A percentile compares a stretch with the other conserved stretches of the same genome.
Conservation (phyloP, 2,888 invertebrate genomes). For the Pristionchus japonicus region DNA sequence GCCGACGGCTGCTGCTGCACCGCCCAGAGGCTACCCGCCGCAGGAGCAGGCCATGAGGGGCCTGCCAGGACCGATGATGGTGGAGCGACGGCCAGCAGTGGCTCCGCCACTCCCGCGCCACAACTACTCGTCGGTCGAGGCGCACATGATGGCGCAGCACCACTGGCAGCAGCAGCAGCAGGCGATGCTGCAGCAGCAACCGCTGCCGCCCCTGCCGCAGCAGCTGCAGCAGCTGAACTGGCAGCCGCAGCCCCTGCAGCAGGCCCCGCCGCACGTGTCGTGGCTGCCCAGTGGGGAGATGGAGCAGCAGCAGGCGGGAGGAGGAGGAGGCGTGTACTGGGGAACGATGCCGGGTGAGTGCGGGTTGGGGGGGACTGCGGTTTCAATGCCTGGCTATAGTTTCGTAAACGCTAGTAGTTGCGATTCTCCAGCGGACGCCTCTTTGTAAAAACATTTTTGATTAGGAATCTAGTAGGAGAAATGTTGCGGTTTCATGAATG, state of each 20-base stretch:
- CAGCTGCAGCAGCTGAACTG: constrained; percentile 21
- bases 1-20: not conserved
- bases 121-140: too few relatives aligned
- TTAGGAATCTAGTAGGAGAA: not conserved
- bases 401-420: too few relatives aligned
- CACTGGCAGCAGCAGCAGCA: not conserved
- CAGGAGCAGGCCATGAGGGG: too few relatives aligned
- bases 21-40: not conserved
- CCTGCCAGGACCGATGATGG: too few relatives aligned
- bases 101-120: not conserved
- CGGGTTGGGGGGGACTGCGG: not conserved
- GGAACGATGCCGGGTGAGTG: not conserved
- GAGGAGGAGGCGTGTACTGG: constrained; percentile 15
- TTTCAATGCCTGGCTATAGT: too few relatives aligned
- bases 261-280: constrained; percentile 37
- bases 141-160: not conserved
- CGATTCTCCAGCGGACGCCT: not conserved
- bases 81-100: not conserved
- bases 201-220: not conserved
- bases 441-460: not conserved
- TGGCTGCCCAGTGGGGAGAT: constrained; percentile 32
- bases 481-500: not conserved
- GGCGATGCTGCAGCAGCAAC: not conserved
- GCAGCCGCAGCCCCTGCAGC: constrained; percentile 44
- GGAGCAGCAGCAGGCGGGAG: not conserved